phyloP scores from a whole-genome alignment of 2,888 invertebrate genomes.

The Heliconius aoede region DNA sequence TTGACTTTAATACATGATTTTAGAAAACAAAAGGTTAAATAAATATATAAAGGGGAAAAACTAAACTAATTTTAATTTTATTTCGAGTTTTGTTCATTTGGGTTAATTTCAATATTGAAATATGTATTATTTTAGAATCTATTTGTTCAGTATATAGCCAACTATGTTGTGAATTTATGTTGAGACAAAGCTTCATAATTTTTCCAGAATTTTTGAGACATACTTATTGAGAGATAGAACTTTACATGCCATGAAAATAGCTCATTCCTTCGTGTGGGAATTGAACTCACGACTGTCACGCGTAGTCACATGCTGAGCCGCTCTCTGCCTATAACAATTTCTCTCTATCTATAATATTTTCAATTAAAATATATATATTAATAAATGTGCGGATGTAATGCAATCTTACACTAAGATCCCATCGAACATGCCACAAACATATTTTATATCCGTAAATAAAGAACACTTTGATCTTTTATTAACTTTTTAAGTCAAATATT shows the following conservation, averaged over 20 bases:
- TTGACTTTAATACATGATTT: constrained; percentile 41
- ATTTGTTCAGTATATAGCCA: not conserved
- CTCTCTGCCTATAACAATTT: not conserved
- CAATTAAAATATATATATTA: not conserved
- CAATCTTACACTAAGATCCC: constrained; percentile 8
- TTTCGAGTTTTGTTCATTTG: not conserved
- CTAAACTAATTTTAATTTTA: constrained; percentile 23
- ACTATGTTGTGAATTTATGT: too few species aligned
- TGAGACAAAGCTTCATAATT: not conserved
- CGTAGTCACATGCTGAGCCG: not conserved
- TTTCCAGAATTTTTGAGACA: too few species aligned
- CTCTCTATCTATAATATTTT: not conserved
- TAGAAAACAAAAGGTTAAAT: constrained; percentile 29
- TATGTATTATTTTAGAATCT: not conserved
- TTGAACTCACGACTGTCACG: not conserved
- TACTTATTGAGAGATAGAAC: not conserved
- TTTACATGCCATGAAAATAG: not conserved
- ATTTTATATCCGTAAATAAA: constrained; percentile 2
- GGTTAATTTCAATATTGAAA: not conserved
- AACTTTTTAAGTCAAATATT: not conserved
- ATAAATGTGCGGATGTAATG: not conserved
- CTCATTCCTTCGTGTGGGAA: not conserved
- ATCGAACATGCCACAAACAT: not conserved
- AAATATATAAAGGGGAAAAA: constrained; percentile 30
- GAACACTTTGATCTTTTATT: not conserved